Evolutionary conservation across 2,888 invertebrate genomes (phyloP).

Genomic region (Zygogramma bicolorata): DNA sequence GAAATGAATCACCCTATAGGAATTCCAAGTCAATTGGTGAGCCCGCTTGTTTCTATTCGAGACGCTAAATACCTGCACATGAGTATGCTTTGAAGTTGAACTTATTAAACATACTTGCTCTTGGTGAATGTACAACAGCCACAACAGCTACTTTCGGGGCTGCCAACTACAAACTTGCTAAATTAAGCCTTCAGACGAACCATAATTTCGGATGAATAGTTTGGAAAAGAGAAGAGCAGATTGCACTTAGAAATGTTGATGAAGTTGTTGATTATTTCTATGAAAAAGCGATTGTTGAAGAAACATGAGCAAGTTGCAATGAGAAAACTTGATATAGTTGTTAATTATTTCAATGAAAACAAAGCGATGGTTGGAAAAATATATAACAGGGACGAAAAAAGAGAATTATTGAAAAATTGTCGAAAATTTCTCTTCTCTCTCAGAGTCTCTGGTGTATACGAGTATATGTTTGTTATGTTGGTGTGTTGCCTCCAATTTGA

Average conservation of each 20-base stretch:
- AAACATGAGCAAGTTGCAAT: too few species aligned
- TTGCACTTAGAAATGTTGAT: too few species aligned
- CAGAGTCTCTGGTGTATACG: too few species aligned
- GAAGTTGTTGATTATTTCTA: not conserved
- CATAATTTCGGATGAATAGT: not conserved
- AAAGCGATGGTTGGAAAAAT: too few species aligned
- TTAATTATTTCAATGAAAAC: not conserved
- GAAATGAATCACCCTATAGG: not conserved
- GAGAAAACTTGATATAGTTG: too few species aligned
- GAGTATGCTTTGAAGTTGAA: slow-evolving; percentile 48
- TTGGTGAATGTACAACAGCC: slow-evolving; percentile 10
- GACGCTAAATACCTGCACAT: slow-evolving; percentile 44
- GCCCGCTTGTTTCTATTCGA: slow-evolving; percentile 26
- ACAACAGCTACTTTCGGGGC: slow-evolving; percentile 14
- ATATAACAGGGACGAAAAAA: too few species aligned
- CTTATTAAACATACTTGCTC: slow-evolving; percentile 40
- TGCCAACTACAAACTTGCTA: slow-evolving; percentile 11
- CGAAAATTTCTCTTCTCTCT: too few species aligned
- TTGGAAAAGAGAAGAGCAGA: not conserved
- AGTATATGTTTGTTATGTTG: too few species aligned
- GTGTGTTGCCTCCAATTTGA: too few species aligned
- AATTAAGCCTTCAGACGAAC: slow-evolving; percentile 5
- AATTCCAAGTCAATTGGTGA: not conserved
- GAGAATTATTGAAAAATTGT: too few species aligned
- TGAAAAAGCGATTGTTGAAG: too few species aligned